Percentiles rank a stretch among this genome's conserved stretches.
phyloP scores from a whole-genome alignment of 2,888 invertebrate genomes.

The Lasioglossum malachurum region DNA sequence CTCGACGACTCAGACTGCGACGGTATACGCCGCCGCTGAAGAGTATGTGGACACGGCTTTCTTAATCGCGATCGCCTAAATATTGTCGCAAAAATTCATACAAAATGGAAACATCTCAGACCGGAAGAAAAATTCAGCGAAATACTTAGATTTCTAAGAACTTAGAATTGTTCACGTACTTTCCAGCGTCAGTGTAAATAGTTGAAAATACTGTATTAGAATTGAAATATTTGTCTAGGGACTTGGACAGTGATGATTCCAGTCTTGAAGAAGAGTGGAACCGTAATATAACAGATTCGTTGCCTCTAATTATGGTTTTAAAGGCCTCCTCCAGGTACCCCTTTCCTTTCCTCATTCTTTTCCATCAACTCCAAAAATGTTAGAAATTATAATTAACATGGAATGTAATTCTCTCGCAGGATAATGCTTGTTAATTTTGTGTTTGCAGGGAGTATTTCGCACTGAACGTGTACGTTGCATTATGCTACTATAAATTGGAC shows the following conservation, averaged over 20 bases:
- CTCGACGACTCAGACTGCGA: background rate
- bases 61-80: background rate
- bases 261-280: conserved; percentile 22
- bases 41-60: background rate
- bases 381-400: background rate
- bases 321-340: conserved; percentile 64
- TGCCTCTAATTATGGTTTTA: conserved; percentile 61
- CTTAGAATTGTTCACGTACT: background rate
- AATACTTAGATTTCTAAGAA: background rate
- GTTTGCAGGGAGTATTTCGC: conserved; percentile 90
- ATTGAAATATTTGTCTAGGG: conserved; percentile 21
- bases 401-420: background rate
- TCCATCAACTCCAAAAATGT: background rate
- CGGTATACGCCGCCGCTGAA: background rate
- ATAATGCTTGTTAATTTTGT: background rate
- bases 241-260: conserved; percentile 34
- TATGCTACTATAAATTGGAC: conserved; percentile 99
- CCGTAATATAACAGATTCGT: conserved; percentile 49
- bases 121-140: no score
- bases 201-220: background rate
- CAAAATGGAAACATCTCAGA: no score
- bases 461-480: conserved; percentile 97
- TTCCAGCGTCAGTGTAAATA: background rate
- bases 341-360: background rate
- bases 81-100: background rate